These are phyloP conservation scores for Drosophila aldrichi DNA, from an alignment of 2,888 invertebrate genomes.

Conservation along the genomic window DNA sequence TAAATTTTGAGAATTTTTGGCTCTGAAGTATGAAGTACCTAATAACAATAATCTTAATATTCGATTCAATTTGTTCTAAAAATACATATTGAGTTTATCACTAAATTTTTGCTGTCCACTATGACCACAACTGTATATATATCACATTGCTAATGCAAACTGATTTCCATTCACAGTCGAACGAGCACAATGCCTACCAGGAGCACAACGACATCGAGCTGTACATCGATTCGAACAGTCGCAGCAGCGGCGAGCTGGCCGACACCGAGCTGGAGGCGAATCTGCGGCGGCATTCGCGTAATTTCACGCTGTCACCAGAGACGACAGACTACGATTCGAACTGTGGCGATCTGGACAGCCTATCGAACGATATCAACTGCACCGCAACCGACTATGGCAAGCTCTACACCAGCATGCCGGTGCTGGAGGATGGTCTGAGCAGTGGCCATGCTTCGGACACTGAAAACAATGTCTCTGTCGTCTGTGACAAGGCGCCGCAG, in stretches of 20 bases:
- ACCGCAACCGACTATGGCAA: conserved; percentile 87
- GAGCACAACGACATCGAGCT: conserved; percentile 85
- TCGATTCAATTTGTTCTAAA: too few relatives aligned
- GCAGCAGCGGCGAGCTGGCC: conserved; percentile 84
- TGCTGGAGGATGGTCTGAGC: conserved; percentile 96
- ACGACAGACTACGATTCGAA: conserved; percentile 96
- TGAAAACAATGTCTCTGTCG: conserved; percentile 89
- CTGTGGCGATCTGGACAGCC: conserved; percentile 93
- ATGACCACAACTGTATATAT: background rate
- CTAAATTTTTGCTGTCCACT: too few relatives aligned
- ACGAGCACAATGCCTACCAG: conserved; percentile 75
- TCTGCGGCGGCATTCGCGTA: conserved; percentile 88
- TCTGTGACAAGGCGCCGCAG: conserved; percentile 72
- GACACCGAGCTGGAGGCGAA: conserved; percentile 84
- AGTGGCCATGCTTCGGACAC: conserved; percentile 97
- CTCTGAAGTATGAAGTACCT: too few relatives aligned
- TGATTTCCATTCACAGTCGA: conserved; percentile 28
- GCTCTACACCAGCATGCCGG: conserved; percentile 93
- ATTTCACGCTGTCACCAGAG: conserved; percentile 96
- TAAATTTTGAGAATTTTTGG: too few relatives aligned
- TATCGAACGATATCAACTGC: conserved; percentile 85
- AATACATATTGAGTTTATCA: too few relatives aligned
- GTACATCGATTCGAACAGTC: conserved; percentile 85
- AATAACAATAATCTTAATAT: too few relatives aligned
- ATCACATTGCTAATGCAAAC: background rate